Evolutionary conservation across 2,113 vertebrate species (phyloP).

Genomic region (Ciconia stormi): DNA sequence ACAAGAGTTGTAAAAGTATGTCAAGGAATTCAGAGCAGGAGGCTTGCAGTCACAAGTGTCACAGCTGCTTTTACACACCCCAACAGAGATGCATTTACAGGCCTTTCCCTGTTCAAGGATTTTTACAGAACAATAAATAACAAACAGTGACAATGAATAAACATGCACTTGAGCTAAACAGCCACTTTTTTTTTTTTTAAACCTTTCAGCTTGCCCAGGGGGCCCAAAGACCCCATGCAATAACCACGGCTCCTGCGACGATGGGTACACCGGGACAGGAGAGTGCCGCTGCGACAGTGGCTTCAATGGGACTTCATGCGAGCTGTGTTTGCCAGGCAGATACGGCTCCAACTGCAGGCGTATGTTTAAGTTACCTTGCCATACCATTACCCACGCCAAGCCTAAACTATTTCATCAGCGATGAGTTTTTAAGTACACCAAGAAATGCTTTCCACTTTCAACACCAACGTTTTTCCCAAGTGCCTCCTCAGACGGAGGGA

Average conservation of each 20-base stretch:
- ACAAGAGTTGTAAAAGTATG: rapidly evolving
- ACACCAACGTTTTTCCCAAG: rapidly evolving
- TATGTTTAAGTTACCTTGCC: slow-evolving; percentile 36
- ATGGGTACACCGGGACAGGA: slow-evolving; percentile 77
- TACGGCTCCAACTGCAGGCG: slow-evolving; percentile 83
- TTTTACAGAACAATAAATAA: neutral
- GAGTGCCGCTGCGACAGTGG: slow-evolving; percentile 81
- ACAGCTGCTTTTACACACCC: neutral
- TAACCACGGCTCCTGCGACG: slow-evolving; percentile 82
- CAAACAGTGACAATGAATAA: neutral
- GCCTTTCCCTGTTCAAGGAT: neutral
- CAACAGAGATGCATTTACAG: neutral
- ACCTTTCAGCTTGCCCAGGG: slow-evolving; percentile 87
- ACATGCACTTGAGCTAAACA: neutral
- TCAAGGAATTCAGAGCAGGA: rapidly evolving
- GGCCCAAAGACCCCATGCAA: slow-evolving; percentile 78
- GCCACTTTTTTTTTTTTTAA: neutral
- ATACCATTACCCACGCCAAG: rapidly evolving
- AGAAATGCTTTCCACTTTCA: neutral
- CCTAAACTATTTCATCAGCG: neutral
- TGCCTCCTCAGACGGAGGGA: neutral
- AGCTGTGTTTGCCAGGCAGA: slow-evolving; percentile 79
- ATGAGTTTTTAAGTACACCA: neutral
- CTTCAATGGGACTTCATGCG: slow-evolving; percentile 86
- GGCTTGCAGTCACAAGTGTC: rapidly evolving